Conservation (phyloP, 2,797 vertebrate species). For the Falco berigora region DNA sequence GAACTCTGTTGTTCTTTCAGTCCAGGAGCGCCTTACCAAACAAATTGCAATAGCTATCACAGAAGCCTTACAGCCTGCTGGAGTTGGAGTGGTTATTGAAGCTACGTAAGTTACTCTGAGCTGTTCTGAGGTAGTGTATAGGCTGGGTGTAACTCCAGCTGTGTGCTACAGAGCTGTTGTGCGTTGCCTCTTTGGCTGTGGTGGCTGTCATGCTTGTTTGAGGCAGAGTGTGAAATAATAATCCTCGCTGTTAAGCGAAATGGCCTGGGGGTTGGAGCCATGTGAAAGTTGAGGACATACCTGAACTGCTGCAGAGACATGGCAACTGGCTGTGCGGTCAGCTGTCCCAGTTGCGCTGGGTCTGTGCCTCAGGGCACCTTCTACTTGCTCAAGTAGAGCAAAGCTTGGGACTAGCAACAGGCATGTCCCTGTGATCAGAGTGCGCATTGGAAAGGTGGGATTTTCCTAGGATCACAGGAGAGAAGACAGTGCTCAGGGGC, state of each 20-base stretch:
- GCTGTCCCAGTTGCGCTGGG: background rate
- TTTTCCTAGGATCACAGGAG: background rate
- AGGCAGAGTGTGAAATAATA: background rate
- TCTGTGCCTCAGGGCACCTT: rapidly evolving
- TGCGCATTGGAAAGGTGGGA: background rate
- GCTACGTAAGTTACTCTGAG: slow-evolving; percentile 80
- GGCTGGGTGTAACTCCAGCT: background rate
- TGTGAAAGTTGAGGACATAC: rapidly evolving
- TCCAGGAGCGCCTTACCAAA: slow-evolving; percentile 95
- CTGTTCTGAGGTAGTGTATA: rapidly evolving
- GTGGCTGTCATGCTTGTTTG: background rate
- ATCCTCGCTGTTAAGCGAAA: no score
- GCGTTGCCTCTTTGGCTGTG: background rate
- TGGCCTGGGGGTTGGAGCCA: background rate
- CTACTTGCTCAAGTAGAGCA: background rate
- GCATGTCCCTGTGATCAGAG: background rate
- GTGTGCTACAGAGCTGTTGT: background rate
- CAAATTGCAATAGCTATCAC: slow-evolving; percentile 95
- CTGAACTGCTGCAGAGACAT: background rate
- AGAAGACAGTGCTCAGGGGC: background rate
- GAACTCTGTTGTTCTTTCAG: slow-evolving; percentile 64
- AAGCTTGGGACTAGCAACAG: background rate
- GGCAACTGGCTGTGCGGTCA: background rate
- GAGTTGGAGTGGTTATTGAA: slow-evolving; percentile 93
- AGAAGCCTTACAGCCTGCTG: slow-evolving; percentile 89